A percentile compares a stretch with the other conserved stretches of the same genome.
Conservation (phyloP, 1,140 invertebrate genomes). For the Halictus rubicundus region DNA sequence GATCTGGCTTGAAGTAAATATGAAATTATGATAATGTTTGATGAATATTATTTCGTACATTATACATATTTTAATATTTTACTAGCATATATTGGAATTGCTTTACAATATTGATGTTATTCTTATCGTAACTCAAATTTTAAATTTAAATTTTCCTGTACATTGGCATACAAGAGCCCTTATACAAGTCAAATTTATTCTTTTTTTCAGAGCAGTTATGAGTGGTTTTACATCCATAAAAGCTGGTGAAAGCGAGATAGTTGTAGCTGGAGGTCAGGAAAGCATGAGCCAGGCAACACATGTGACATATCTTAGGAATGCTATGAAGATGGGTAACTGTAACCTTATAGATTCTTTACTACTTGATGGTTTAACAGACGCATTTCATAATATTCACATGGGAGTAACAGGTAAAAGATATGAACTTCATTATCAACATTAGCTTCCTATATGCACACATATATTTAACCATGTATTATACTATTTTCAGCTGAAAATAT, state of each 20-base stretch:
- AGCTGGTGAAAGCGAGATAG: slow-evolving; percentile 85
- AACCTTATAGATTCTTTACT: slow-evolving; percentile 87
- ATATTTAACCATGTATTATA: background rate
- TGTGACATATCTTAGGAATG: slow-evolving; percentile 84
- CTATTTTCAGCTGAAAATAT: slow-evolving; percentile 87
- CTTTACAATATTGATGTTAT: background rate
- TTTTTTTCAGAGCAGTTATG: slow-evolving; percentile 83
- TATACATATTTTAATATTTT: too few species aligned
- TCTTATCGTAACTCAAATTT: background rate
- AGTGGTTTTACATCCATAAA: slow-evolving; percentile 87
- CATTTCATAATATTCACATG: slow-evolving; percentile 91
- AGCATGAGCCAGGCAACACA: slow-evolving; percentile 92
- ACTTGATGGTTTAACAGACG: slow-evolving; percentile 90
- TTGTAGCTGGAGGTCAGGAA: slow-evolving; percentile 93
- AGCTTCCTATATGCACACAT: background rate
- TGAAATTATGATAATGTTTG: background rate
- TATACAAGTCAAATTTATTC: background rate
- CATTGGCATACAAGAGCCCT: background rate
- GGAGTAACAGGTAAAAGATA: slow-evolving; percentile 87
- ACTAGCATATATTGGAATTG: background rate
- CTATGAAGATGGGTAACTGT: slow-evolving; percentile 86
- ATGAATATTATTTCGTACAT: too few species aligned
- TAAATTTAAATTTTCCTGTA: background rate
- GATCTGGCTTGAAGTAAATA: slow-evolving; percentile 89
- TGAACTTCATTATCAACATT: background rate